phyloP scores from a whole-genome alignment of 37 sponge, comb jelly and placozoan species.

The Chondrilla cf. caribensis region DNA sequence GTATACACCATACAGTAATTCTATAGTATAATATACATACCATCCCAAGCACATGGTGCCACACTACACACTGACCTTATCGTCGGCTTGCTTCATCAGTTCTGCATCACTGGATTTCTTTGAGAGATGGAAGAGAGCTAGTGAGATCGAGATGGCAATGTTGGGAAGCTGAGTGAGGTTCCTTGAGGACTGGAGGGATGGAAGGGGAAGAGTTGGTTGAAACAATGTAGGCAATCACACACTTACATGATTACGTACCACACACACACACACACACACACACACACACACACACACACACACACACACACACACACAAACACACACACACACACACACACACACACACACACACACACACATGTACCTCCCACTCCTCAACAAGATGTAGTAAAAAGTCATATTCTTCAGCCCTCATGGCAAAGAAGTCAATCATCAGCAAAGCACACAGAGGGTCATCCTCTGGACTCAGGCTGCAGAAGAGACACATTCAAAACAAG shows the following conservation, averaged over 20 bases:
- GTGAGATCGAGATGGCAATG: slow-evolving; percentile 83
- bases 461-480: slow-evolving; percentile 76
- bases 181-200: slow-evolving; percentile 32
- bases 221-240: neutral
- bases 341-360: neutral
- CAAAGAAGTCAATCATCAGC: slow-evolving; percentile 85
- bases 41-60: neutral
- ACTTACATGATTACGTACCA: neutral
- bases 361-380: slow-evolving; percentile 74
- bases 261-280: slow-evolving; percentile 1
- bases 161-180: slow-evolving; percentile 90
- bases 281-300: neutral
- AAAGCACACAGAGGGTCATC: slow-evolving; percentile 85
- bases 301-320: slow-evolving; percentile 9
- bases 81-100: slow-evolving; percentile 13
- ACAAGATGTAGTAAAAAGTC: slow-evolving; percentile 61
- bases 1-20: neutral
- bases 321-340: neutral
- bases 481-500: neutral
- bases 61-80: neutral
- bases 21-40: neutral
- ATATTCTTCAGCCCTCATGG: slow-evolving; percentile 75
- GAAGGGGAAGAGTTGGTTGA: neutral
- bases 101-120: neutral
- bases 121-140: slow-evolving; percentile 72